These are phyloP conservation scores for Heliocidaris tuberculata DNA, from an alignment of 35 echinoderm and acorn worm genomes.

Conservation along the genomic window DNA sequence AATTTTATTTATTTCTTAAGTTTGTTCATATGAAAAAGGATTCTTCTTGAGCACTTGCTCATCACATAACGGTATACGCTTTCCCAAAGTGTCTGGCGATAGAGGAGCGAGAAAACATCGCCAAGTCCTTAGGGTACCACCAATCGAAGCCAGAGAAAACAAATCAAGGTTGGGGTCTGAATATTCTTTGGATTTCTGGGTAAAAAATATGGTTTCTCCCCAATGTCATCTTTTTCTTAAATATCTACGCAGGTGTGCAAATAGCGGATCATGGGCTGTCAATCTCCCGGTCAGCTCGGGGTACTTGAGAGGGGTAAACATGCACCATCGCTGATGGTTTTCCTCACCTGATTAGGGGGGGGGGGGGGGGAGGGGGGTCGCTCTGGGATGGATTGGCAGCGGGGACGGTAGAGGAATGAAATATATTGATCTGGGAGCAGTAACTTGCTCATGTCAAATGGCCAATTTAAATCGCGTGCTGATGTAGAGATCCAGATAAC, in stretches of 20 bases:
- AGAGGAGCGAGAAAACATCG: not conserved
- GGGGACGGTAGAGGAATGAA: not conserved
- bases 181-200: not conserved
- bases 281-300: not conserved
- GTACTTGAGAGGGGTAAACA: slow-evolving; percentile 6
- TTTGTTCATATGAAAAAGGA: not conserved
- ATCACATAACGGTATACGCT: not conserved
- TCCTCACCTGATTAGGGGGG: not conserved
- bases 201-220: not conserved
- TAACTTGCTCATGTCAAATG: not conserved
- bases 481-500: not conserved
- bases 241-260: not conserved
- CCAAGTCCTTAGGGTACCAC: not conserved
- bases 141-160: not conserved
- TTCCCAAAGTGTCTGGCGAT: not conserved
- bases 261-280: not conserved
- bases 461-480: not conserved
- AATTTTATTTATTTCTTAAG: too few species aligned
- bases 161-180: not conserved
- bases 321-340: not conserved
- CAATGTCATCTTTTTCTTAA: slow-evolving; percentile 6
- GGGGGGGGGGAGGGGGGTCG: not conserved
- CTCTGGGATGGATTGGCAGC: not conserved
- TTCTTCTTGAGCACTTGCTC: not conserved
- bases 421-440: not conserved